These are phyloP conservation scores for Caenorhabditis parvicauda DNA, from an alignment of 2,888 invertebrate genomes.

Conservation along the genomic window DNA sequence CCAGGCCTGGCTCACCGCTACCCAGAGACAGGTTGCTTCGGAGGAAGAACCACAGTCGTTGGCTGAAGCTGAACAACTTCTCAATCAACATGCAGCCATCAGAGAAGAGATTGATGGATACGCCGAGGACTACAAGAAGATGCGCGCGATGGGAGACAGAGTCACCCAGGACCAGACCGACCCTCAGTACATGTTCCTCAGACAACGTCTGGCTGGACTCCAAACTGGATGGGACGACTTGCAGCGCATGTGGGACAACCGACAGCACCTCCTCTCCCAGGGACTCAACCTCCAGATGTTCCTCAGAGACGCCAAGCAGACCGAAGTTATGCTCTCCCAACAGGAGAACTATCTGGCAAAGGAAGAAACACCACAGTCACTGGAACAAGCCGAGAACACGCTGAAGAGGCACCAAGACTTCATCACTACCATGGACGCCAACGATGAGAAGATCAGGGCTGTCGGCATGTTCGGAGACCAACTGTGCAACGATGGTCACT, in stretches of 20 bases:
- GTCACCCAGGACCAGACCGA: constrained; percentile 82
- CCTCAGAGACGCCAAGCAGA: constrained; percentile 93
- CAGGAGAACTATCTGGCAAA: constrained; percentile 96
- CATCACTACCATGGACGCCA: constrained; percentile 98
- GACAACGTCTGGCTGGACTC: constrained; percentile 89
- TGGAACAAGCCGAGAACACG: constrained; percentile 95
- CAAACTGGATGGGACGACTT: constrained; percentile 99
- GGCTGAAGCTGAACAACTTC: constrained; percentile 91
- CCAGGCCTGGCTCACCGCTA: constrained; percentile 91
- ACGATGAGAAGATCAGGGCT: constrained; percentile 93
- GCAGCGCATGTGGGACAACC: constrained; percentile 99
- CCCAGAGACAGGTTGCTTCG: constrained; percentile 96
- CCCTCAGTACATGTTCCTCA: constrained; percentile 99
- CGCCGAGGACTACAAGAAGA: constrained; percentile 87
- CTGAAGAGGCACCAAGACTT: constrained; percentile 97
- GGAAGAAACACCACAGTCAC: constrained; percentile 73
- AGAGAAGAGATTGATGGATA: constrained; percentile 99
- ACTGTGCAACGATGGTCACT: constrained; percentile 87
- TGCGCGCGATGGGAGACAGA: constrained; percentile 98
- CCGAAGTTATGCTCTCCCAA: constrained; percentile 89
- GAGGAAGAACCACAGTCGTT: constrained; percentile 89
- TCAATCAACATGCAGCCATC: constrained; percentile 95
- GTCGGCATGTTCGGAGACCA: constrained; percentile 90
- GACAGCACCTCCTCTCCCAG: constrained; percentile 89
- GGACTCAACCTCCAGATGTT: constrained; percentile 85